A percentile compares a stretch with the other conserved stretches of the same genome.
Conservation (phyloP, 92 coral and sea anemone genomes). For the Umimayanthus kanabou region DNA sequence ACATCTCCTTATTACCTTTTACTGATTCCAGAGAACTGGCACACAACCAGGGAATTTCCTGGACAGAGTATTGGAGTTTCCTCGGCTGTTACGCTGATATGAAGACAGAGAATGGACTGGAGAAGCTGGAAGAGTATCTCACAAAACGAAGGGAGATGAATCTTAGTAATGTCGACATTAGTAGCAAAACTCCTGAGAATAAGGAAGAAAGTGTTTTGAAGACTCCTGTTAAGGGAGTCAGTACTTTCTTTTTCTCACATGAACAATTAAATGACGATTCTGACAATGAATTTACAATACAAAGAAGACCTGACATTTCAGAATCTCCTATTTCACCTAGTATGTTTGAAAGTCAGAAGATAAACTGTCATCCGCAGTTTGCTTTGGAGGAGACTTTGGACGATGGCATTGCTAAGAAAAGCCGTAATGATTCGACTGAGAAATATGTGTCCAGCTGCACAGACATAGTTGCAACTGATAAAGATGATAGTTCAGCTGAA, state of each 20-base stretch:
- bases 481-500: neutral
- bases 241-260: constrained; percentile 31
- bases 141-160: constrained; percentile 42
- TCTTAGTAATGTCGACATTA: neutral
- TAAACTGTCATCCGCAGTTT: neutral
- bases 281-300: neutral
- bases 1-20: neutral
- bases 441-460: neutral
- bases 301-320: neutral
- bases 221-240: constrained; percentile 55
- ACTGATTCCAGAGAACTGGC: constrained; percentile 71
- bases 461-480: no score
- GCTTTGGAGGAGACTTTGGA: neutral
- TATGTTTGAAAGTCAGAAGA: neutral
- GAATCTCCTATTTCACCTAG: constrained; percentile 35
- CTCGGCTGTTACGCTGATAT: constrained; percentile 84
- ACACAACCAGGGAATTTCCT: constrained; percentile 66
- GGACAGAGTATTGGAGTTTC: constrained; percentile 95
- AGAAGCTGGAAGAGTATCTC: constrained; percentile 75
- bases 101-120: constrained; percentile 71
- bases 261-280: constrained; percentile 5
- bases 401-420: neutral
- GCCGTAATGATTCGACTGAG: neutral
- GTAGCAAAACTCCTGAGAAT: neutral
- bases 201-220: neutral